These are phyloP conservation scores for Drosophila paramelanica DNA, from an alignment of 2,888 invertebrate species.

Conservation along the genomic window DNA sequence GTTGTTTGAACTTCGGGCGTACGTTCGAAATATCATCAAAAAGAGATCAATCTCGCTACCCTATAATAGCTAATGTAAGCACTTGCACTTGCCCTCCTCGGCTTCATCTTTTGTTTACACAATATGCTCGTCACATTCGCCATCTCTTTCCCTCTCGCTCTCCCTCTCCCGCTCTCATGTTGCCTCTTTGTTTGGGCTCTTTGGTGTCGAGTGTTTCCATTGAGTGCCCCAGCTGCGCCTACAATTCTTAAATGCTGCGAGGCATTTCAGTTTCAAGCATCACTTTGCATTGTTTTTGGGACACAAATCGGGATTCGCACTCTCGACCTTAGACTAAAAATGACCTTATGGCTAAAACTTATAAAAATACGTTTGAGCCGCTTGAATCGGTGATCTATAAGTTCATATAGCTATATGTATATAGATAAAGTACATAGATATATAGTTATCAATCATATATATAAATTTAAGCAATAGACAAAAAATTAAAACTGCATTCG, in stretches of 20 bases:
- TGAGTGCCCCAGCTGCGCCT: conserved; percentile 32
- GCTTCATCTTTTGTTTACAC: conserved; percentile 66
- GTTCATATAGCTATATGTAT: no score
- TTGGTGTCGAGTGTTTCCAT: conserved; percentile 26
- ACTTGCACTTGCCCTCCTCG: conserved; percentile 56
- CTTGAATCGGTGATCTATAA: no score
- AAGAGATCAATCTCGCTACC: conserved; percentile 62
- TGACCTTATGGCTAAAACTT: no score
- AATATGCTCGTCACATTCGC: conserved; percentile 38
- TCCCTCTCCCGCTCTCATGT: not conserved
- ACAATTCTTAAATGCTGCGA: conserved; percentile 2
- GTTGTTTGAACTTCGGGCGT: conserved; percentile 56
- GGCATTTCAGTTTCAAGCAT: conserved; percentile 23
- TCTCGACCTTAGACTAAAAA: not conserved
- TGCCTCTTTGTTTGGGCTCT: not conserved
- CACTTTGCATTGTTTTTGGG: conserved; percentile 36
- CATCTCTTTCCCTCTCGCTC: not conserved
- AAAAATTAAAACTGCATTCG: no score
- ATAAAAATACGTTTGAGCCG: no score
- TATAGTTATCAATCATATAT: no score
- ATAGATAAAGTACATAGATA: no score
- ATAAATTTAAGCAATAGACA: no score
- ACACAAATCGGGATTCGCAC: conserved; percentile 1
- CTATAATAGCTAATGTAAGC: conserved; percentile 72
- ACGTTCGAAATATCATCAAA: conserved; percentile 61